phyloP scores from a whole-genome alignment of 2,888 invertebrate species.

The Mesorhabditis belari region DNA sequence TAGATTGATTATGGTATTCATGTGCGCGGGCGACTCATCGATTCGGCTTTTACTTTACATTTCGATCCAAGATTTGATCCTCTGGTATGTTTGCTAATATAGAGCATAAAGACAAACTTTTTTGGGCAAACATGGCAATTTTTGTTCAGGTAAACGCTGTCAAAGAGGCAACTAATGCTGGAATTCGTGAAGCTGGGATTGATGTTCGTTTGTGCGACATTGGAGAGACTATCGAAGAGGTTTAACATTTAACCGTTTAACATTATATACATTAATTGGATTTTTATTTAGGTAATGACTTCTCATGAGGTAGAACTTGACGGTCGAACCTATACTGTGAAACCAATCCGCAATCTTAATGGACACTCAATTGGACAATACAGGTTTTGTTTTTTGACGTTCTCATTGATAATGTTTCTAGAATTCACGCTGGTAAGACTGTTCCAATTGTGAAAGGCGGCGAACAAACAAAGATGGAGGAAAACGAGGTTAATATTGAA shows the following conservation, averaged over 20 bases:
- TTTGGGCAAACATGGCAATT: too few species aligned
- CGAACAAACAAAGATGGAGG: conserved; percentile 81
- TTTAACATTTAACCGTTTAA: conserved; percentile 4
- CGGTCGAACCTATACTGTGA: conserved; percentile 84
- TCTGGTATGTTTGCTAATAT: conserved; percentile 60
- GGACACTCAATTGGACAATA: conserved; percentile 99
- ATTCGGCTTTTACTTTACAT: conserved; percentile 93
- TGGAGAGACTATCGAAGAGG: conserved; percentile 90
- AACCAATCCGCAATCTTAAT: conserved; percentile 93
- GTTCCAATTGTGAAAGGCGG: conserved; percentile 99
- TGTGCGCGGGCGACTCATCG: conserved; percentile 71
- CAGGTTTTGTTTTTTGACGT: conserved; percentile 52
- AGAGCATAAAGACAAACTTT: too few species aligned
- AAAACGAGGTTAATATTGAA: conserved; percentile 38
- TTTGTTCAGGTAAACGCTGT: conserved; percentile 72
- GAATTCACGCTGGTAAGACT: conserved; percentile 81
- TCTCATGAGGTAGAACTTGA: conserved; percentile 95
- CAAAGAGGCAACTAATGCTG: conserved; percentile 94
- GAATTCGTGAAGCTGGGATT: conserved; percentile 86
- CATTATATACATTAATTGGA: conserved; percentile 1
- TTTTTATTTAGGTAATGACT: conserved; percentile 74
- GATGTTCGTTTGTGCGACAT: conserved; percentile 95
- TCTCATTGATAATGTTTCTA: conserved; percentile 2
- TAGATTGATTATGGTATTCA: conserved; percentile 51
- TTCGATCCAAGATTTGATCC: conserved; percentile 94